phyloP scores from a whole-genome alignment of 2,888 invertebrate genomes.

The Entomobrya multifasciata region DNA sequence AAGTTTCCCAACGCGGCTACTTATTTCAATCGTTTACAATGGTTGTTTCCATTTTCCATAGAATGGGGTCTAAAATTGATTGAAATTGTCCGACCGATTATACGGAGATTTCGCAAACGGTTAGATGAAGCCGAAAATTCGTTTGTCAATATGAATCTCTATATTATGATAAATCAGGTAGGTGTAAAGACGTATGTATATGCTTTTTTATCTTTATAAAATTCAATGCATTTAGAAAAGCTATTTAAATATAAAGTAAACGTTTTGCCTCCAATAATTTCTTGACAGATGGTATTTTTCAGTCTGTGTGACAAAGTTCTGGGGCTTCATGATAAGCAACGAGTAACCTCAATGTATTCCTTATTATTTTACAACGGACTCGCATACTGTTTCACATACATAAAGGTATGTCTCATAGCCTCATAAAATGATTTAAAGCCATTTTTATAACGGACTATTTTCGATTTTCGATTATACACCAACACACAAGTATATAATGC shows the following conservation, averaged over 20 bases:
- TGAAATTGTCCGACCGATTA: slow-evolving; percentile 75
- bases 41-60: slow-evolving; percentile 65
- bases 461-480: no score
- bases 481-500: no score
- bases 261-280: slow-evolving; percentile 1
- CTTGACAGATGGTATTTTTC: slow-evolving; percentile 86
- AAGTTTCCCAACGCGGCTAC: no score
- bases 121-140: slow-evolving; percentile 86
- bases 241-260: neutral
- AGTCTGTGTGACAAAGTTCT: slow-evolving; percentile 87
- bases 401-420: slow-evolving; percentile 84
- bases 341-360: slow-evolving; percentile 88
- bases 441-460: no score
- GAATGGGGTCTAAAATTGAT: slow-evolving; percentile 67
- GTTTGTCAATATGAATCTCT: slow-evolving; percentile 87
- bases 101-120: slow-evolving; percentile 83
- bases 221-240: slow-evolving; percentile 61
- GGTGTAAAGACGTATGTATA: neutral
- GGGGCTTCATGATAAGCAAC: slow-evolving; percentile 83
- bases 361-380: slow-evolving; percentile 91
- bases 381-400: slow-evolving; percentile 89
- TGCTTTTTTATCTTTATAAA: neutral
- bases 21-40: no score
- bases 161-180: slow-evolving; percentile 87
- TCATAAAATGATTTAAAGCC: no score